Percentiles rank a stretch among this genome's conserved stretches.
Evolutionary conservation across 2,113 vertebrate species (phyloP).

Genomic region (Oncorhynchus keta): DNA sequence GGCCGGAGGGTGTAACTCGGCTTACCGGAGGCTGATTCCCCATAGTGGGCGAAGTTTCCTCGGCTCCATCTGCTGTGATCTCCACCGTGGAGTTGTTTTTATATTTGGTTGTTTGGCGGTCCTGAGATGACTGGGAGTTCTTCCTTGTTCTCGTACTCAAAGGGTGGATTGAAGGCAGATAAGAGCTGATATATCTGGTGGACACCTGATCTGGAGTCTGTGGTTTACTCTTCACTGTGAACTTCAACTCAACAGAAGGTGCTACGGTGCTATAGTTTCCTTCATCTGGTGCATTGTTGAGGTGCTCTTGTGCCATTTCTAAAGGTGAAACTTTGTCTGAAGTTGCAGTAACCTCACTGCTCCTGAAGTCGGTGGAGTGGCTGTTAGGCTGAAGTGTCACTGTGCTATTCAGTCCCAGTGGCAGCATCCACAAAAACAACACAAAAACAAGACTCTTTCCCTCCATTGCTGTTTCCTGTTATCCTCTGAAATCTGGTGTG

Average conservation of each 20-base stretch:
- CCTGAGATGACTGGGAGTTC: background rate
- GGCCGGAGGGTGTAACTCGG: background rate
- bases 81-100: background rate
- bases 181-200: background rate
- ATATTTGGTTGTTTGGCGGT: background rate
- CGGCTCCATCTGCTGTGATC: background rate
- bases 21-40: background rate
- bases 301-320: background rate
- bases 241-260: background rate
- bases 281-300: background rate
- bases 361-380: background rate
- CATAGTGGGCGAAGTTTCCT: background rate
- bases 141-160: background rate
- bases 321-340: background rate
- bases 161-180: background rate
- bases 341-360: background rate
- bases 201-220: background rate
- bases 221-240: background rate
- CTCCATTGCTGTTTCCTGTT: slow-evolving; percentile 30
- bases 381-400: slow-evolving; percentile 6
- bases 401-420: slow-evolving; percentile 15
- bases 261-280: background rate
- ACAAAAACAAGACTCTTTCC: background rate
- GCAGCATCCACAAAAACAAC: slow-evolving; percentile 38
- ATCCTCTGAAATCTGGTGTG: background rate